Evolutionary conservation across 2,797 vertebrate species (phyloP).

Genomic region (Parauchenoglanis ngamensis): DNA sequence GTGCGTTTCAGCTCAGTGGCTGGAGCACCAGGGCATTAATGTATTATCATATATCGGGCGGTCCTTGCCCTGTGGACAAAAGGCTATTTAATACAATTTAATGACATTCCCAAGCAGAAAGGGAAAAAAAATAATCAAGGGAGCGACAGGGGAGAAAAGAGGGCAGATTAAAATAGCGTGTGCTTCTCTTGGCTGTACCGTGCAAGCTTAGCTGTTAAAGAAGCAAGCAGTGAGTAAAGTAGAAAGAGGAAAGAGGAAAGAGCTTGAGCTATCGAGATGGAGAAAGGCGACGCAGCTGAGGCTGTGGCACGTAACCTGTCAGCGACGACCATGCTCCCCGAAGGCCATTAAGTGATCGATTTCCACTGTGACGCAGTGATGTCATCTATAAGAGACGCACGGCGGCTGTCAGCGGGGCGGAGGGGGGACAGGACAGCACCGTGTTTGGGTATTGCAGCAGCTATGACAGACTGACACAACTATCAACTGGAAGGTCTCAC

Average conservation of each 20-base stretch:
- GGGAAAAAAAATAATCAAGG: constrained; percentile 74
- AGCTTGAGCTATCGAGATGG: constrained; percentile 14
- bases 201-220: constrained; percentile 85
- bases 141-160: constrained; percentile 68
- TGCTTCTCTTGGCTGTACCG: constrained; percentile 91
- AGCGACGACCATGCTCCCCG: constrained; percentile 78
- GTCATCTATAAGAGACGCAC: constrained; percentile 83
- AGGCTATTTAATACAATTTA: constrained; percentile 99
- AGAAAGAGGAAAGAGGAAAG: constrained; percentile 4
- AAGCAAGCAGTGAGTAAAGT: constrained; percentile 79
- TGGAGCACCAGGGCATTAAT: constrained; percentile 95
- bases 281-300: constrained; percentile 39
- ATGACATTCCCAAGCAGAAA: constrained; percentile 96
- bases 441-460: constrained; percentile 79
- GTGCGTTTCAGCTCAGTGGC: constrained; percentile 91
- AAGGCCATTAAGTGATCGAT: constrained; percentile 89
- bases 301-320: constrained; percentile 71
- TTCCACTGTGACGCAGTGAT: constrained; percentile 85
- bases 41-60: constrained; percentile 99
- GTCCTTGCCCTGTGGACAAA: constrained; percentile 99
- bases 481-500: constrained; percentile 73
- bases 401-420: constrained; percentile 82
- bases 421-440: constrained; percentile 73
- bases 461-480: constrained; percentile 81
- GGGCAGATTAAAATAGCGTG: constrained; percentile 95